phyloP scores from a whole-genome alignment of 2,888 invertebrate genomes.

The Xylocampa areola region DNA sequence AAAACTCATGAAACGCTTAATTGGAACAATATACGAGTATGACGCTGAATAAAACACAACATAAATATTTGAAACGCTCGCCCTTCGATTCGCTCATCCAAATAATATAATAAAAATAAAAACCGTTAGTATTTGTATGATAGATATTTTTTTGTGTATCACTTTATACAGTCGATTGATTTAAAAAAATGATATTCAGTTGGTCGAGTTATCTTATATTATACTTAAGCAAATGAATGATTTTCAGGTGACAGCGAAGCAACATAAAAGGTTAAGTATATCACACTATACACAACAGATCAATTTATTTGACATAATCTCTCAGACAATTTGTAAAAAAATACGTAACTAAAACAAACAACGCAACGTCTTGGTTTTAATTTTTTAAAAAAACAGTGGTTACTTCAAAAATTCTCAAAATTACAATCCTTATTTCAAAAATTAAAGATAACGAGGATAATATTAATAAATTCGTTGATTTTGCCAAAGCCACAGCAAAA shows the following conservation, averaged over 20 bases:
- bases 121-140: no score
- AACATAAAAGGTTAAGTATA: conserved; percentile 34
- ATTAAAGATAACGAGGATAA: no score
- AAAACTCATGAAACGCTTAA: no score
- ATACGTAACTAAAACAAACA: neutral
- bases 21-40: no score
- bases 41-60: no score
- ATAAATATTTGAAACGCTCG: no score
- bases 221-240: conserved; percentile 15
- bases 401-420: no score
- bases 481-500: neutral
- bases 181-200: neutral
- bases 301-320: neutral
- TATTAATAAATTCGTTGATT: no score
- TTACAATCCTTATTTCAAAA: no score
- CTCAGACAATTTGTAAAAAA: neutral
- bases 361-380: neutral
- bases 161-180: neutral
- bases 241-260: conserved; percentile 47
- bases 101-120: no score
- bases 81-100: no score
- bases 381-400: neutral
- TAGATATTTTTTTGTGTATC: neutral
- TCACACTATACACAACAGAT: neutral
- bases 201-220: conserved; percentile 13